Conservation (phyloP, 2,113 vertebrate species). For the Varanus komodoensis region DNA sequence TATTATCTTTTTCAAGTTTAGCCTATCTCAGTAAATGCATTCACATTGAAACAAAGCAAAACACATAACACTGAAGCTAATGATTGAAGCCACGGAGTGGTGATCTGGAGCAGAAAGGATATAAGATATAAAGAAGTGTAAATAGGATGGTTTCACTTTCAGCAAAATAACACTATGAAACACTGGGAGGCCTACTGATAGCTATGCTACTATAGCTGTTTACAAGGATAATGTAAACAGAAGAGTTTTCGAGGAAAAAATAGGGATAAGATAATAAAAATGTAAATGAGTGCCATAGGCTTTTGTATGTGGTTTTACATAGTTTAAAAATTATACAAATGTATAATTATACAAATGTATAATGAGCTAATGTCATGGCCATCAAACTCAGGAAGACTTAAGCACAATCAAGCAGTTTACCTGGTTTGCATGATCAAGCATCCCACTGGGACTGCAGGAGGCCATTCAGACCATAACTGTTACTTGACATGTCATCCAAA, state of each 20-base stretch:
- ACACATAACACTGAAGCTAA: constrained; percentile 12
- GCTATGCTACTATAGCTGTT: constrained; percentile 11
- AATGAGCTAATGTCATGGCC: no score
- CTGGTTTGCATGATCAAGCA: no score
- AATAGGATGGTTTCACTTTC: constrained; percentile 55
- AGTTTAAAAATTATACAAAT: neutral
- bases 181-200: neutral
- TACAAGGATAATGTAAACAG: neutral
- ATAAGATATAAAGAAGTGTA: constrained; percentile 52
- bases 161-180: constrained; percentile 31
- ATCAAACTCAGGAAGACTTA: neutral
- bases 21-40: neutral
- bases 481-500: no score
- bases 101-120: constrained; percentile 30
- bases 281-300: neutral
- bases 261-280: constrained; percentile 31
- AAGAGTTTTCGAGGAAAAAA: neutral
- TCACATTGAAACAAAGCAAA: neutral
- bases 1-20: constrained; percentile 23
- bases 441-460: no score
- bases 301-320: neutral
- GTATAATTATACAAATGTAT: no score
- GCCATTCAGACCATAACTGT: no score
- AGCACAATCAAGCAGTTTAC: no score
- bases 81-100: constrained; percentile 12